A percentile compares a stretch with the other conserved stretches of the same genome.
Conservation (phyloP, 1,140 invertebrate species). For the Tetramorium parvispinum region DNA sequence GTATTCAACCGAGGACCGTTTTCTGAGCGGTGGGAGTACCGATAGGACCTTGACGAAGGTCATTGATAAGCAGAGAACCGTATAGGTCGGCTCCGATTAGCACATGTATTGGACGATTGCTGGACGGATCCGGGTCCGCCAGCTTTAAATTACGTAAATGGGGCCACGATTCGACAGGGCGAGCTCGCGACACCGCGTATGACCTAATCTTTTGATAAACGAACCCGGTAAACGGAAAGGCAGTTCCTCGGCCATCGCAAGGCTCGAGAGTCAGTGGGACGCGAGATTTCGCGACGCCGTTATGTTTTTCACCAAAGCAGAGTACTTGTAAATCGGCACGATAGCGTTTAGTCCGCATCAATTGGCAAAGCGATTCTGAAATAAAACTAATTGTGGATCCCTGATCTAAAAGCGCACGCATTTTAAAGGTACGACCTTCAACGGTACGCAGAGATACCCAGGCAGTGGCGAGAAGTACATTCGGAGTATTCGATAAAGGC, state of each 20-base stretch:
- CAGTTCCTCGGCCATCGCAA: no score
- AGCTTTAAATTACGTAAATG: constrained; percentile 44
- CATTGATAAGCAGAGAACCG: constrained; percentile 40
- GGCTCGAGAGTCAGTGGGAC: no score
- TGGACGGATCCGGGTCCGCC: constrained; percentile 56
- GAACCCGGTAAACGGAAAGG: constrained; percentile 15
- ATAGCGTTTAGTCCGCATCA: constrained; percentile 21
- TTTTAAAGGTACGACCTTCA: background rate
- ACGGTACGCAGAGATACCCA: no score
- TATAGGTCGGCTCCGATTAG: constrained; percentile 61
- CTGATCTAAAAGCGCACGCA: constrained; percentile 48
- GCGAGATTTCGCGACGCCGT: background rate
- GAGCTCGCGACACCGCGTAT: no score
- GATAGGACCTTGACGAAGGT: constrained; percentile 37
- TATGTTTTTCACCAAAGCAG: constrained; percentile 33
- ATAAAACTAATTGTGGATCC: constrained; percentile 48
- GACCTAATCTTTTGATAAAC: constrained; percentile 46
- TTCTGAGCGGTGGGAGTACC: no score
- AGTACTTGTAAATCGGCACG: background rate
- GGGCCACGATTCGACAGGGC: no score
- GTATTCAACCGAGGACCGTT: no score
- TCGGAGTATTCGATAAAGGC: no score
- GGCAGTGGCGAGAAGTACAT: no score
- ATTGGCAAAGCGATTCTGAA: constrained; percentile 25
- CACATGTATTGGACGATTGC: constrained; percentile 18